Percentiles rank a stretch among this genome's conserved stretches.
These are phyloP conservation scores for Eunapius fragilis DNA, from an alignment of 37 sponge, comb jelly and placozoan species.

Conservation along the genomic window DNA sequence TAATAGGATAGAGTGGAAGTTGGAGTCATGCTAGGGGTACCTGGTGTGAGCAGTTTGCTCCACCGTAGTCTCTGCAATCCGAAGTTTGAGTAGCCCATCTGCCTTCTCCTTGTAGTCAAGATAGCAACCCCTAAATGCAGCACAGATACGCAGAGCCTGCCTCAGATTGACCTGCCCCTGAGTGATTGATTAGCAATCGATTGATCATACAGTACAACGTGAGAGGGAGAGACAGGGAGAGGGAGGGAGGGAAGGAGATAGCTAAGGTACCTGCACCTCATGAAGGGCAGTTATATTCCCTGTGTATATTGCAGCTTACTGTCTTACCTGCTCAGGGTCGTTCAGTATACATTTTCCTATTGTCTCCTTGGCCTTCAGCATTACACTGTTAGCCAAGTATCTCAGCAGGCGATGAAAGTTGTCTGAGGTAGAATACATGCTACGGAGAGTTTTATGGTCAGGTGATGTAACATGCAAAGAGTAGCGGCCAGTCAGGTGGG, in stretches of 20 bases:
- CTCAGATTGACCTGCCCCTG: constrained; percentile 54
- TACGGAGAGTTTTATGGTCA: neutral
- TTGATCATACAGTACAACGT: too few relatives aligned
- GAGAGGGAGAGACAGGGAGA: too few relatives aligned
- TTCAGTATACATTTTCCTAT: constrained; percentile 59
- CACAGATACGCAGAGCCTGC: constrained; percentile 83
- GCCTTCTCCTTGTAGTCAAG: constrained; percentile 77
- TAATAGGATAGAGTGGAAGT: too few relatives aligned
- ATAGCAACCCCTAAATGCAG: constrained; percentile 86
- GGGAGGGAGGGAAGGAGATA: too few relatives aligned
- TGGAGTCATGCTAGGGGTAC: too few relatives aligned
- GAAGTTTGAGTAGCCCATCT: constrained; percentile 16
- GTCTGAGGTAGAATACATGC: constrained; percentile 18
- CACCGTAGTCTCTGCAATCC: constrained; percentile 16
- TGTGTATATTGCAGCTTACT: neutral
- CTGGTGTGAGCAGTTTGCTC: too few relatives aligned
- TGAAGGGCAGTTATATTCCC: too few relatives aligned
- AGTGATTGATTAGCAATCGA: neutral
- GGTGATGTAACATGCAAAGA: neutral
- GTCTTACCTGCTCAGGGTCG: constrained; percentile 56
- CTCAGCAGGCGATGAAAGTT: constrained; percentile 80
- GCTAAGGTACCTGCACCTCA: too few relatives aligned
- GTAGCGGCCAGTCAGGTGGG: too few relatives aligned
- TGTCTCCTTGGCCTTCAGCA: constrained; percentile 61
- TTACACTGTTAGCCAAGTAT: constrained; percentile 69